Conservation (phyloP, 2,113 vertebrate species). For the Corythornis cristatus region DNA sequence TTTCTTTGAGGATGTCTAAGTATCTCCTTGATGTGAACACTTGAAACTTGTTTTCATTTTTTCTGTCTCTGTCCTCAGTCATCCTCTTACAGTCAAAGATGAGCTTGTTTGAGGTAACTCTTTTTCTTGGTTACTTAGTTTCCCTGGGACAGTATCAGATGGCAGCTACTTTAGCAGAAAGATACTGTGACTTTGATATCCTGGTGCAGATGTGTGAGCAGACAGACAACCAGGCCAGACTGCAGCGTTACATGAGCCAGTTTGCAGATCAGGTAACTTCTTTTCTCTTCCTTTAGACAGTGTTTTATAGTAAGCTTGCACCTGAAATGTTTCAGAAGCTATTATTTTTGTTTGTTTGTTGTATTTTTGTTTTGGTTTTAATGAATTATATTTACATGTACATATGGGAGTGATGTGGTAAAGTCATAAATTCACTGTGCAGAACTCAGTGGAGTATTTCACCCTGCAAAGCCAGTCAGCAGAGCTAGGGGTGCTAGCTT, state of each 20-base stretch:
- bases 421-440: background rate
- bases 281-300: rapidly evolving
- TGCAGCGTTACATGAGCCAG: slow-evolving; percentile 94
- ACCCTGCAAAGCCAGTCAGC: background rate
- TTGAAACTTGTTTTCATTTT: background rate
- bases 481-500: rapidly evolving
- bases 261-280: slow-evolving; percentile 90
- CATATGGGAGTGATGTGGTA: rapidly evolving
- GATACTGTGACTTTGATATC: slow-evolving; percentile 97
- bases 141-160: slow-evolving; percentile 90
- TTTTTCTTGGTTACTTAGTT: slow-evolving; percentile 74
- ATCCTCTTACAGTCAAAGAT: background rate
- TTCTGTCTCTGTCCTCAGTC: background rate
- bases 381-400: rapidly evolving
- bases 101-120: background rate
- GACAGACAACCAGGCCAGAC: slow-evolving; percentile 90
- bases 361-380: too few species aligned
- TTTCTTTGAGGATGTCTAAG: background rate
- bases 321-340: background rate
- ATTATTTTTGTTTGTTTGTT: background rate
- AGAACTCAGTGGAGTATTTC: background rate
- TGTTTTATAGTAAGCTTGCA: background rate
- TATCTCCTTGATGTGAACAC: background rate
- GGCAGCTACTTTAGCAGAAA: slow-evolving; percentile 93
- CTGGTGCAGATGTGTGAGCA: slow-evolving; percentile 96